Base-by-base conservation (phyloP, 2,113 vertebrate genomes). In the Copsychus sechellarum region DNA sequence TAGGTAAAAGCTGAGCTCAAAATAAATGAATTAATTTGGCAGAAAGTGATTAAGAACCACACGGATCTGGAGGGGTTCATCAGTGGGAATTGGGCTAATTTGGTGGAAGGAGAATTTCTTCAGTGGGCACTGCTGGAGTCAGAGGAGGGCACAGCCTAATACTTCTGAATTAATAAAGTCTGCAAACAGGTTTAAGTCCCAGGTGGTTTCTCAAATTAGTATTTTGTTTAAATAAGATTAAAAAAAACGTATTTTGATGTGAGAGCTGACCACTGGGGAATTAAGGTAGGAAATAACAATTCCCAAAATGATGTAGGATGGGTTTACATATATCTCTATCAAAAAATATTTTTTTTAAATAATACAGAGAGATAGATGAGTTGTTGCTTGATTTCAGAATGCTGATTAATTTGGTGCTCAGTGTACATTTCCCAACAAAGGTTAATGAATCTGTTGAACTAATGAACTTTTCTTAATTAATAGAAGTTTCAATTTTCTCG, bases 401-500 rank as follows among this genome's bases (percentile, higher is more conserved):
- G 54, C 81, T 97, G 90, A 97, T 97, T 97, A 96, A 91, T 94
- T 97, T 96, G 91, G 56, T 86, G 93, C 86, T 97, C 85, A 83
- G 81, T 93, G 81, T 80, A 94, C 88, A 80, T 95, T 96, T 95
- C 84, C 67, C 78, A 86, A 95, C 91, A 96, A 97, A 94, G 74
- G 93, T 94, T 88, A 97, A 97, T 97, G 95, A 95, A 95, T 95
- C 64, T 86, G 53, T 95, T 96, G 95, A 97, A 96, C 81, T 96
- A 80, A 71, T 88, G 87, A 96, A 96, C 93, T 94, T 96, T 62
- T 69, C 65, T 92, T 96, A 94, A 96, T 96, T 97, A 96, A 94
- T 94, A 77, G 70, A 84, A 88, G 76, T 88, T 94, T 96, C 94
- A 81, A 81, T 96, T 95, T 97, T 96, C 88, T 90, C 40, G 43